Base-by-base conservation (phyloP, 2,113 vertebrate species). In the Varanus komodoensis region DNA sequence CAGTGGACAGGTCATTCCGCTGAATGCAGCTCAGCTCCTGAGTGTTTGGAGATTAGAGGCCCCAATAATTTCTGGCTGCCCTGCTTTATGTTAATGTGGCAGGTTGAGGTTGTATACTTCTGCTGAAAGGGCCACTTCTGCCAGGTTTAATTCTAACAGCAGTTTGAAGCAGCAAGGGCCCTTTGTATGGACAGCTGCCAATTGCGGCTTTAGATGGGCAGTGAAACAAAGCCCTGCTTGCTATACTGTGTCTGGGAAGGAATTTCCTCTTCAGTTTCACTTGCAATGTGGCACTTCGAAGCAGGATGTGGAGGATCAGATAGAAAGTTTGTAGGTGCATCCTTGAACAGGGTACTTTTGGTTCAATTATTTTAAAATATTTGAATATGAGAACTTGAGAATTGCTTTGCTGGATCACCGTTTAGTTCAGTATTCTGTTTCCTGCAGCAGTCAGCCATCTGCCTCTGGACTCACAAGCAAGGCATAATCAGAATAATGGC, bases 81-180 rank as follows among this genome's bases (percentile, higher is more conserved):
- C 90, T 96, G 96, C 96, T 96, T 98, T 97, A 97, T 98, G 97
- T 97, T 98, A 98, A 98, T 97, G 96, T 97, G 97, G 93, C 97
- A 92, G 81, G 93, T 92, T 84, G 84, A 90, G 84, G 95, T 96
- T 96, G 92, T 96, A 90, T 96, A 95, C 96, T 97, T 97, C 95
- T 97, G 97, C 97, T 97, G 97, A 97, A 96, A 94, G 90, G 88
- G 95, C 92, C 90, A 74, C 95, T 98, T 97, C 95, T 77, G 91
- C 96, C 93, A 94, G 90, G 92, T 94, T 97, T 97, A 94, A 95
- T 97, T 98, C 96, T 93, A 93, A 94, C 92, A 79, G 14, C 97
- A 95, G 94, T 95, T 90, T 94, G 38, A 96, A 96, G 93, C 95
- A 34, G 29, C 96, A 90, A 95, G 90, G 87, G 14, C 82, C 93